These are phyloP conservation scores for Penaeus monodon DNA, from an alignment of 2,888 invertebrate genomes.

Conservation along the genomic window DNA sequence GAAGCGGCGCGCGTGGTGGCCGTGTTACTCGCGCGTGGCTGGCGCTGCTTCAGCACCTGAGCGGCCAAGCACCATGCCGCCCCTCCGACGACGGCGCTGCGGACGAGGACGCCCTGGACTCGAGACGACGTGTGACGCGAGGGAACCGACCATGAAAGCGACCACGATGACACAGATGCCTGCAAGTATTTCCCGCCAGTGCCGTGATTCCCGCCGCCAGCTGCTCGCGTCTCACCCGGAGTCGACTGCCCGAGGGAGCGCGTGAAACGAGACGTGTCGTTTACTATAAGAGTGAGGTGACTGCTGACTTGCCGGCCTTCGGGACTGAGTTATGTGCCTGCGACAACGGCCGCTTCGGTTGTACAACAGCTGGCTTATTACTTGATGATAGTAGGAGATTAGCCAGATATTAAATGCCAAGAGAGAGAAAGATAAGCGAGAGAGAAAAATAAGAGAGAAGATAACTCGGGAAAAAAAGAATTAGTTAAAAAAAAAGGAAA, in stretches of 20 bases:
- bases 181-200: not conserved
- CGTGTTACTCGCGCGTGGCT: not conserved
- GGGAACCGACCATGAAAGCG: no score
- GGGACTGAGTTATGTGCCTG: not conserved
- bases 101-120: no score
- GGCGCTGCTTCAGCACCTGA: not conserved
- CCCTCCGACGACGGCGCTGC: no score
- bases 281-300: slow-evolving; percentile 5
- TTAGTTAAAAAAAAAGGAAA: no score
- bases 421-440: slow-evolving; percentile 6
- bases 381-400: not conserved
- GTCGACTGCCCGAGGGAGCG: slow-evolving; percentile 7
- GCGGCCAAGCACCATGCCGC: no score
- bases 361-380: not conserved
- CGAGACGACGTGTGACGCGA: no score
- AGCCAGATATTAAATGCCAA: not conserved
- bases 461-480: slow-evolving; percentile 9
- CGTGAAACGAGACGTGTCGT: not conserved
- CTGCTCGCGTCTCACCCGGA: not conserved
- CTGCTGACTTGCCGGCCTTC: not conserved
- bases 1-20: slow-evolving; percentile 23
- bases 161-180: not conserved
- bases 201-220: slow-evolving; percentile 8
- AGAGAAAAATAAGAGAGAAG: slow-evolving; percentile 27
- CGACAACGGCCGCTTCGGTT: not conserved